phyloP scores from a whole-genome alignment of 37 sponge, comb jelly and placozoan species.

The Oopsacas minuta region DNA sequence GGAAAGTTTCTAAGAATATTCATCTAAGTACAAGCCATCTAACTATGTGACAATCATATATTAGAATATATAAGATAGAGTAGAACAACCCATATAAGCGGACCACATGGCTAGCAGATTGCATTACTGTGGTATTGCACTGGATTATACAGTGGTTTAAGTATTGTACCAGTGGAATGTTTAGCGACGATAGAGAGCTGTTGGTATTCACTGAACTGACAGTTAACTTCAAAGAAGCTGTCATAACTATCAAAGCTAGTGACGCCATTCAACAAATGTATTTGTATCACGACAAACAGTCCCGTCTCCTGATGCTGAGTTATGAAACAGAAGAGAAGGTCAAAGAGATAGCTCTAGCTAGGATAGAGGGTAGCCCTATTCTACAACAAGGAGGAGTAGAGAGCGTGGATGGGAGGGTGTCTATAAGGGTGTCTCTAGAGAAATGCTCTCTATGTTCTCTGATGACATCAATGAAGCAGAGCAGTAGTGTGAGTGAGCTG shows the following conservation, averaged over 20 bases:
- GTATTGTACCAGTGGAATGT: background rate
- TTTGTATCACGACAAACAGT: background rate
- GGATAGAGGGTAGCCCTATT: background rate
- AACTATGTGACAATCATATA: background rate
- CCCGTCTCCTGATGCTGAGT: background rate
- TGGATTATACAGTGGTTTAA: background rate
- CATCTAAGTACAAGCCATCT: too few relatives aligned
- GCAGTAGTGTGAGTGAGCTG: background rate
- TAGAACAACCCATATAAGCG: background rate
- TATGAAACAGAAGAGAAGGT: background rate
- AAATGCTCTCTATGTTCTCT: background rate
- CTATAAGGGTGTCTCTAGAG: background rate
- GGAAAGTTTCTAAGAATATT: too few relatives aligned
- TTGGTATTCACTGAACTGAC: slow-evolving; percentile 11
- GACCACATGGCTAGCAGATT: background rate
- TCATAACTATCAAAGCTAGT: background rate
- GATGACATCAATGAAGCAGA: background rate
- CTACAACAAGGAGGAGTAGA: background rate
- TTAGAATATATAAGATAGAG: background rate
- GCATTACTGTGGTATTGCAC: too few relatives aligned
- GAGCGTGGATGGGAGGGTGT: background rate
- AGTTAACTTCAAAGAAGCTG: background rate
- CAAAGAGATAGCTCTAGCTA: background rate
- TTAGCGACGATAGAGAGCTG: background rate
- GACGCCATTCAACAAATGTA: background rate